Percentiles rank a stretch among this genome's conserved stretches.
Conservation (phyloP, 2,113 vertebrate species). For the Alligator sinensis region DNA sequence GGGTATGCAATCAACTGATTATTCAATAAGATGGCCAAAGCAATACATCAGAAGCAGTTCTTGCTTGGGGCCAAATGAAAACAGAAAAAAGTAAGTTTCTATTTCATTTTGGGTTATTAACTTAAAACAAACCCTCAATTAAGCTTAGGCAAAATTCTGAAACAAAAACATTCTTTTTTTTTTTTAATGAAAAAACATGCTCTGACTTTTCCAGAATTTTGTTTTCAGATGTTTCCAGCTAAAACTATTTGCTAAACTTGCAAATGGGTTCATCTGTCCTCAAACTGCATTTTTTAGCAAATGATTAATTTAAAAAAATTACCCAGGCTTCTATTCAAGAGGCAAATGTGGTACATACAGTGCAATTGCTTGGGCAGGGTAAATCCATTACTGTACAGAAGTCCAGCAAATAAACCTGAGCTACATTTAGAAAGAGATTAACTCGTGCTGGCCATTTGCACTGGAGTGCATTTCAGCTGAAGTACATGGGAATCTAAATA, state of each 20-base stretch:
- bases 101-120: too few species aligned
- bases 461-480: background rate
- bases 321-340: too few species aligned
- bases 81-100: too few species aligned
- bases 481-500: background rate
- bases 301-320: too few species aligned
- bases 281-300: too few species aligned
- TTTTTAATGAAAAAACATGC: too few species aligned
- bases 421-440: background rate
- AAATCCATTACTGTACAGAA: background rate
- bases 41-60: too few species aligned
- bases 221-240: background rate
- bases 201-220: background rate
- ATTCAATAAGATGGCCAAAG: too few species aligned
- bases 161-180: too few species aligned
- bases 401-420: background rate
- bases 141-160: too few species aligned
- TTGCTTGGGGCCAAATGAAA: too few species aligned
- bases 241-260: background rate
- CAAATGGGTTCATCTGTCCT: background rate
- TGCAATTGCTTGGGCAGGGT: background rate
- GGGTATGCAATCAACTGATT: constrained; percentile 44
- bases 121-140: too few species aligned
- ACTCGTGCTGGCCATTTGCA: background rate
- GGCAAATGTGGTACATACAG: background rate